phyloP scores from a whole-genome alignment of 1,140 invertebrate genomes.

The Drosophila biarmipes region DNA sequence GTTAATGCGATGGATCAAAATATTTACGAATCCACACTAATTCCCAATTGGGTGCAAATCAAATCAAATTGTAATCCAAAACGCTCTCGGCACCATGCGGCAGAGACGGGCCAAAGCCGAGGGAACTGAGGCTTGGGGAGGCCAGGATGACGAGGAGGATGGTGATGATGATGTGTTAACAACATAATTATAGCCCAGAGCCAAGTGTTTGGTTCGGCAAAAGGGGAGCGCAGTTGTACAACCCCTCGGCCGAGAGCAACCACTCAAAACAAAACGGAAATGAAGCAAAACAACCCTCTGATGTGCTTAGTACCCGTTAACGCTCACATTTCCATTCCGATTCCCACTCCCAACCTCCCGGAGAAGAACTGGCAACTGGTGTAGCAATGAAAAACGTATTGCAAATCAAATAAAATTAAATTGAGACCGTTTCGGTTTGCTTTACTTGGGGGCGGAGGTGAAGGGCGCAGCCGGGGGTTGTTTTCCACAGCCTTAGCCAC shows the following conservation, averaged over 20 bases:
- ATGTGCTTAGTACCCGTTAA: slow-evolving; percentile 53
- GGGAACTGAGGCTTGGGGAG: slow-evolving; percentile 21
- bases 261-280: slow-evolving; percentile 81
- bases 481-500: slow-evolving; percentile 41
- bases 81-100: slow-evolving; percentile 55
- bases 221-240: slow-evolving; percentile 44
- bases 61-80: slow-evolving; percentile 83
- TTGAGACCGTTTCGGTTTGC: slow-evolving; percentile 58
- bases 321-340: slow-evolving; percentile 6
- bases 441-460: slow-evolving; percentile 41
- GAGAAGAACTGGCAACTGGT: slow-evolving; percentile 53
- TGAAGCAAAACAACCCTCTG: slow-evolving; percentile 72
- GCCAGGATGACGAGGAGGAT: slow-evolving; percentile 39
- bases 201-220: slow-evolving; percentile 57
- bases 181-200: slow-evolving; percentile 83
- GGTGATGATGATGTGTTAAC: slow-evolving; percentile 83
- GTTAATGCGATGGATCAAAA: slow-evolving; percentile 71
- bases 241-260: slow-evolving; percentile 63
- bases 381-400: slow-evolving; percentile 79
- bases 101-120: slow-evolving; percentile 12
- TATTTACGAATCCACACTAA: slow-evolving; percentile 78
- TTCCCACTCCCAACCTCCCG: background rate
- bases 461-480: slow-evolving; percentile 5
- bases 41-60: slow-evolving; percentile 81
- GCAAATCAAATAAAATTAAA: slow-evolving; percentile 83